Percentiles rank a stretch among this genome's conserved stretches.
Evolutionary conservation across 2,113 vertebrate genomes (phyloP).

Genomic region (Psilopogon haemacephalus): DNA sequence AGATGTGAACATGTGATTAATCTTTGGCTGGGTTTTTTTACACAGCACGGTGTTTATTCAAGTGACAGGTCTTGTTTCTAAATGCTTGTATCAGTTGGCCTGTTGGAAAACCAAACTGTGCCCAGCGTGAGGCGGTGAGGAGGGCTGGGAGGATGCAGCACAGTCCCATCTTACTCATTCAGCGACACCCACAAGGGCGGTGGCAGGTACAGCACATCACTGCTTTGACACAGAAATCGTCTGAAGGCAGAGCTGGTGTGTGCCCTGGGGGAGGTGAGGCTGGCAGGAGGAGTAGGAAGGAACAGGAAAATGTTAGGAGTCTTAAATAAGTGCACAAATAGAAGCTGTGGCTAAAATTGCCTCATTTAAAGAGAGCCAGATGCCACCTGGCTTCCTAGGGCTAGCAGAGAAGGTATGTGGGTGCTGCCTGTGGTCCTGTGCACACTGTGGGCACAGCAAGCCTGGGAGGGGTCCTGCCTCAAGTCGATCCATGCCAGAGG

Average conservation of each 20-base stretch:
- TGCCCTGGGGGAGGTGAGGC: neutral
- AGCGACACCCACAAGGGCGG: fast-evolving
- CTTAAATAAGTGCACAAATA: neutral
- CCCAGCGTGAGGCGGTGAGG: neutral
- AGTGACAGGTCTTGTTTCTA: neutral
- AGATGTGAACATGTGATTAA: neutral
- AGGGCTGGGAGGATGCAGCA: neutral
- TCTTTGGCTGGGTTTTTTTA: neutral
- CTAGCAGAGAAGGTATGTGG: neutral
- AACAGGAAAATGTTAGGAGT: neutral
- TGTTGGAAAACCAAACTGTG: neutral
- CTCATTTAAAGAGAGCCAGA: neutral
- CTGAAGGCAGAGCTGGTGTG: neutral
- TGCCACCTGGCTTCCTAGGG: fast-evolving
- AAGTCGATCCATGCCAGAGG: neutral
- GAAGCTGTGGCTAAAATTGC: neutral
- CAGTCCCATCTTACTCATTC: neutral
- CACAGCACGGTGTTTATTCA: neutral
- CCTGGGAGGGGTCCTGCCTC: neutral
- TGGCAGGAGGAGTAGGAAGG: neutral
- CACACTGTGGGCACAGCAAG: fast-evolving
- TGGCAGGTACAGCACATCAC: neutral
- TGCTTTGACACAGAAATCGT: neutral
- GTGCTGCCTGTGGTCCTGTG: neutral
- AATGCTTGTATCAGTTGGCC: neutral